Evolutionary conservation across 2,797 vertebrate genomes (phyloP).

Genomic region (Hephaestus fuliginosus): DNA sequence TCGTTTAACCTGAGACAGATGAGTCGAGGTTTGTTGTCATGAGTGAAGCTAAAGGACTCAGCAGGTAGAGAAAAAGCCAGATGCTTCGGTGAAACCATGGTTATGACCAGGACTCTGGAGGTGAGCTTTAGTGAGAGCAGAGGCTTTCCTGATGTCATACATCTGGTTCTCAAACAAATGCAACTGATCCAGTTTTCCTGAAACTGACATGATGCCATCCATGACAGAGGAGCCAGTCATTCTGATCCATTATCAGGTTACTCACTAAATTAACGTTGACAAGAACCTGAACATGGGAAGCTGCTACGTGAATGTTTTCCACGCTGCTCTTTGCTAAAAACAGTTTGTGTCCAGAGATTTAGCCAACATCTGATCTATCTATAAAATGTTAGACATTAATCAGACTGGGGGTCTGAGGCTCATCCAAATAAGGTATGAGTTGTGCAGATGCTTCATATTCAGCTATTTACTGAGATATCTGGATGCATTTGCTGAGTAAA

Average conservation of each 20-base stretch:
- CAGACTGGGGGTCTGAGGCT: background rate
- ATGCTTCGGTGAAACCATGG: background rate
- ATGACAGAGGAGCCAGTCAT: too few species aligned
- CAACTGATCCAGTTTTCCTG: background rate
- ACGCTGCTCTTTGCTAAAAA: too few species aligned
- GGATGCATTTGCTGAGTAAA: background rate
- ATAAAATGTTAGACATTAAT: background rate
- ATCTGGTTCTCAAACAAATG: background rate
- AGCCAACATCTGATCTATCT: too few species aligned
- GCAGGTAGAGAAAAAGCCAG: conserved; percentile 25
- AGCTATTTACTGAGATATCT: background rate
- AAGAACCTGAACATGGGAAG: too few species aligned
- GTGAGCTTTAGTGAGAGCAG: background rate
- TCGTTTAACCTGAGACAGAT: conserved; percentile 4
- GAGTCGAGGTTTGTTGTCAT: background rate
- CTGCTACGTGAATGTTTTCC: too few species aligned
- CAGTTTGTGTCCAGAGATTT: too few species aligned
- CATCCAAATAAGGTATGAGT: background rate
- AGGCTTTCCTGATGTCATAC: too few species aligned
- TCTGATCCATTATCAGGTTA: background rate
- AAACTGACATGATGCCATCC: background rate
- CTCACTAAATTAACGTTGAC: background rate
- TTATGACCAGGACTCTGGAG: background rate
- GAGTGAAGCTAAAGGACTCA: conserved; percentile 5
- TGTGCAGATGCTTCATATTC: background rate